These are phyloP conservation scores for Ctenoplectra terminalis DNA, from an alignment of 1,140 invertebrate species.

Conservation along the genomic window DNA sequence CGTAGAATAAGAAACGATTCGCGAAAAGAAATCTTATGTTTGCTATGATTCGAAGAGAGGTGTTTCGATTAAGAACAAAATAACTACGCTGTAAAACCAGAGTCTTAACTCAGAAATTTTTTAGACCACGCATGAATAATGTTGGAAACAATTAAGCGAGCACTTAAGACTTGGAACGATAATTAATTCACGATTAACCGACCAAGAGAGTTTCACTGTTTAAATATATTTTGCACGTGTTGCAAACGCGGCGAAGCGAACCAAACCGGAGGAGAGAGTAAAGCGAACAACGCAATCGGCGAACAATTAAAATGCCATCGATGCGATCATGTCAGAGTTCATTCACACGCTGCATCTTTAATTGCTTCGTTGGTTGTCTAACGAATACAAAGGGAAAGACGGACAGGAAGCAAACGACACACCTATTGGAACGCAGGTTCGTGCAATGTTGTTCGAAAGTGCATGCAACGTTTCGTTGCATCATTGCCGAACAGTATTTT, in stretches of 20 bases:
- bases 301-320: conserved; percentile 57
- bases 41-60: no score
- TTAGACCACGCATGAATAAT: no score
- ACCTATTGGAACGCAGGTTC: not conserved
- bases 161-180: not conserved
- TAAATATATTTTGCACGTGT: not conserved
- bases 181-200: not conserved
- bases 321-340: conserved; percentile 29
- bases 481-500: not conserved
- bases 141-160: no score
- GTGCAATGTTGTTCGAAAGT: not conserved
- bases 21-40: no score
- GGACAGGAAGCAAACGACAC: not conserved
- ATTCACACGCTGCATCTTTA: conserved; percentile 13
- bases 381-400: not conserved
- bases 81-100: no score
- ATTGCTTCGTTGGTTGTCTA: conserved; percentile 4
- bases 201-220: conserved; percentile 35
- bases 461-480: not conserved
- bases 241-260: not conserved
- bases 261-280: conserved; percentile 29
- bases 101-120: no score
- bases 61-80: no score
- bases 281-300: conserved; percentile 17
- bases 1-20: no score